These are phyloP conservation scores for Watsonalla binaria DNA, from an alignment of 2,888 invertebrate species.

Conservation along the genomic window DNA sequence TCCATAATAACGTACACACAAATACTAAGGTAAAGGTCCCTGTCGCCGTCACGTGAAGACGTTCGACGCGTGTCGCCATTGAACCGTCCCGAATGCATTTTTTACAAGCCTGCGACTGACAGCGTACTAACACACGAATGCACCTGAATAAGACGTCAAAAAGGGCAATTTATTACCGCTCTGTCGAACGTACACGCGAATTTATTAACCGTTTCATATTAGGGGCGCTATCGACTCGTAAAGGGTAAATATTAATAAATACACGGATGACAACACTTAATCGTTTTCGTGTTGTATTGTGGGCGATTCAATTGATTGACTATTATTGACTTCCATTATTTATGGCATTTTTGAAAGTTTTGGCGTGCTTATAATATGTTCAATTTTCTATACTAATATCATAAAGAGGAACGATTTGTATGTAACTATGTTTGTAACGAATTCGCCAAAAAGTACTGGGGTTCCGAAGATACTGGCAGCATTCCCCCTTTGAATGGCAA, in stretches of 20 bases:
- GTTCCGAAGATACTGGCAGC: too few species aligned
- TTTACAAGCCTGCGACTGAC: constrained; percentile 40
- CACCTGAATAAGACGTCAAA: constrained; percentile 69
- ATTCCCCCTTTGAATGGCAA: too few species aligned
- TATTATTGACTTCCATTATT: too few species aligned
- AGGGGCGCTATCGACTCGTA: constrained; percentile 47
- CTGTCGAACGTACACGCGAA: constrained; percentile 47
- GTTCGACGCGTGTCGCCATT: constrained; percentile 49
- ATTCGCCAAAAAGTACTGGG: too few species aligned
- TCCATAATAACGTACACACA: neutral
- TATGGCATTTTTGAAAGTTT: too few species aligned
- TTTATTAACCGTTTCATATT: constrained; percentile 71
- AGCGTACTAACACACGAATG: constrained; percentile 36
- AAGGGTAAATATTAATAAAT: constrained; percentile 39
- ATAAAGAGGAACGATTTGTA: too few species aligned
- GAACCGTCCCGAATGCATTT: constrained; percentile 40
- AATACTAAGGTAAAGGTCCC: constrained; percentile 23
- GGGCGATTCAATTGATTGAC: constrained; percentile 4
- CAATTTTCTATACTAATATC: too few species aligned
- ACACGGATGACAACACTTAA: neutral
- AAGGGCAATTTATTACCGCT: constrained; percentile 69
- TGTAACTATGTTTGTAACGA: too few species aligned
- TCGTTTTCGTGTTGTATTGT: constrained; percentile 14
- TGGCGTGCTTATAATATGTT: too few species aligned
- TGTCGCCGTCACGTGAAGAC: constrained; percentile 48